Percentiles rank a stretch among this genome's conserved stretches.
These are phyloP conservation scores for Pristionchus mayeri DNA, from an alignment of 2,888 invertebrate species.

Conservation along the genomic window DNA sequence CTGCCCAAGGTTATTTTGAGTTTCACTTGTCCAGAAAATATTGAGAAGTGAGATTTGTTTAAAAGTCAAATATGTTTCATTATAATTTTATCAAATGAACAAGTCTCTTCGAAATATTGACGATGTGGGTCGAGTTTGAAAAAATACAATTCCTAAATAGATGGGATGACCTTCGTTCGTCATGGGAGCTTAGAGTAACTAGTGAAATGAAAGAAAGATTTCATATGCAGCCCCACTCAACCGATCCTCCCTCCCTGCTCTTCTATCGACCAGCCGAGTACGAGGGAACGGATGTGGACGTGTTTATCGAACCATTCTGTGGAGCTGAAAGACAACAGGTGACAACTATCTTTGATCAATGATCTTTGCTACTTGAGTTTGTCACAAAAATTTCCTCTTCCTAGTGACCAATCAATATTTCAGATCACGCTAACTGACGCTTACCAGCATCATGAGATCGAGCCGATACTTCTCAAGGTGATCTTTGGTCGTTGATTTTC, in stretches of 20 bases:
- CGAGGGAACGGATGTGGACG: constrained; percentile 55
- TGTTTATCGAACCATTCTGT: constrained; percentile 71
- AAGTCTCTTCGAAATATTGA: too few species aligned
- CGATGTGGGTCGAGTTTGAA: too few species aligned
- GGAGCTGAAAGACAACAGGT: constrained; percentile 56
- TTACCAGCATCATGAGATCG: constrained; percentile 37
- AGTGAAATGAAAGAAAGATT: too few species aligned
- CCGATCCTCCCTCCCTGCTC: constrained; percentile 52
- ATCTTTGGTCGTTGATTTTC: not conserved
- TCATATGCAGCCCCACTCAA: not conserved
- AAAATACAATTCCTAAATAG: too few species aligned
- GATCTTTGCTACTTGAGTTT: not conserved
- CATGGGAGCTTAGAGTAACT: too few species aligned
- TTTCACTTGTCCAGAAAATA: too few species aligned
- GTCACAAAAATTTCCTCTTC: not conserved
- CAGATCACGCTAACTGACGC: constrained; percentile 34
- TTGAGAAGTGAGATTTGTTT: too few species aligned
- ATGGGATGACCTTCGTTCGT: too few species aligned
- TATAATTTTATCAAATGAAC: too few species aligned
- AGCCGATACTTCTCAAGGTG: not conserved
- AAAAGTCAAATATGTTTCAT: too few species aligned
- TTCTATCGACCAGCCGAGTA: constrained; percentile 52
- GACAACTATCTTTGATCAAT: not conserved
- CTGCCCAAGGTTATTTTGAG: constrained; percentile 48
- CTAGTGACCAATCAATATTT: too few species aligned